Conservation (phyloP, 1,140 invertebrate genomes). For the Bathynomus jamesi region DNA sequence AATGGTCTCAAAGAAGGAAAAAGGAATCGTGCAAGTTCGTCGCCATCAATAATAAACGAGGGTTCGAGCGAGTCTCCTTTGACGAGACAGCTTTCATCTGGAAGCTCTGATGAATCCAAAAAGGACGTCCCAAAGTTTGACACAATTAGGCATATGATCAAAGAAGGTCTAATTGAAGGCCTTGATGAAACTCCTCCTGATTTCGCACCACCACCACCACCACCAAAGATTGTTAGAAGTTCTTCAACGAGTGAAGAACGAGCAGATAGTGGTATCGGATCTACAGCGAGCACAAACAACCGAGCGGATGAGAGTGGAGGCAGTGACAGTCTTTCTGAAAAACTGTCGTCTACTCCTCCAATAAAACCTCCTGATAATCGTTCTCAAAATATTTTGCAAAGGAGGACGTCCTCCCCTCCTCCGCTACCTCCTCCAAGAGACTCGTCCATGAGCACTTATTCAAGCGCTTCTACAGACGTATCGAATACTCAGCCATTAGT, state of each 20-base stretch:
- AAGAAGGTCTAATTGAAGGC: slow-evolving; percentile 55
- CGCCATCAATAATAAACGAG: no score
- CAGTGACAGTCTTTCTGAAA: slow-evolving; percentile 13
- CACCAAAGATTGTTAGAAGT: slow-evolving; percentile 39
- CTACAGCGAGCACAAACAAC: slow-evolving; percentile 18
- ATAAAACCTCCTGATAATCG: neutral
- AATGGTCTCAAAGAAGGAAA: no score
- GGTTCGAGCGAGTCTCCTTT: no score
- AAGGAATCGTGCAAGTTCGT: no score
- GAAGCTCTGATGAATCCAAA: slow-evolving; percentile 6
- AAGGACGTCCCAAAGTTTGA: slow-evolving; percentile 58
- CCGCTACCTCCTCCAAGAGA: slow-evolving; percentile 14
- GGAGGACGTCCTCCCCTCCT: neutral
- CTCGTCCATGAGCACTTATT: neutral
- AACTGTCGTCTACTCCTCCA: neutral
- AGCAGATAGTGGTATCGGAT: slow-evolving; percentile 19
- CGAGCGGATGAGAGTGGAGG: slow-evolving; percentile 19
- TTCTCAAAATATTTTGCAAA: neutral
- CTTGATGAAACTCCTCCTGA: slow-evolving; percentile 49
- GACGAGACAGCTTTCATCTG: slow-evolving; percentile 16
- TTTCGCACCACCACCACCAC: slow-evolving; percentile 49
- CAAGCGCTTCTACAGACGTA: neutral
- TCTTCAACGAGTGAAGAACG: slow-evolving; percentile 15
- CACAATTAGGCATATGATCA: slow-evolving; percentile 64
- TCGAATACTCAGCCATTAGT: neutral